These are phyloP conservation scores for Odontophorus gujanensis DNA, from an alignment of 2,113 vertebrate species.

Conservation along the genomic window DNA sequence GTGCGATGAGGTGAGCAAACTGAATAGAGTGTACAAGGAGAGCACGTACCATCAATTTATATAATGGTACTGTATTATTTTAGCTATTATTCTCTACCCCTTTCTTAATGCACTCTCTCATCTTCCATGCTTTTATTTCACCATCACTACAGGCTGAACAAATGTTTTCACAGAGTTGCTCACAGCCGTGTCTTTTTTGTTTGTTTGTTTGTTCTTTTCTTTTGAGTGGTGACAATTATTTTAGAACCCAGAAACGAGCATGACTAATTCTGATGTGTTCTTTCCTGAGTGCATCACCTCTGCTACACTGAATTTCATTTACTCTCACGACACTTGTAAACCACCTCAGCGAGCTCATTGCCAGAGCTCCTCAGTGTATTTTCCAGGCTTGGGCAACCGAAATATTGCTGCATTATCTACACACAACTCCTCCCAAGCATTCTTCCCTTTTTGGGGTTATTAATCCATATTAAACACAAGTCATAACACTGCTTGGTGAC, in stretches of 20 bases:
- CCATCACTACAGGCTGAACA: conserved; percentile 49
- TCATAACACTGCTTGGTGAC: conserved; percentile 44
- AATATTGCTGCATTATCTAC: conserved; percentile 22
- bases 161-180: conserved; percentile 50
- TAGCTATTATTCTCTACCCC: conserved; percentile 66
- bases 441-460: conserved; percentile 35
- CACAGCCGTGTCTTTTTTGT: background rate
- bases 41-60: conserved; percentile 67
- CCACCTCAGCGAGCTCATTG: conserved; percentile 7
- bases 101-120: conserved; percentile 71
- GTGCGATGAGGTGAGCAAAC: conserved; percentile 44
- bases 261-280: conserved; percentile 63
- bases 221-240: conserved; percentile 58
- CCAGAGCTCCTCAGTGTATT: conserved; percentile 3
- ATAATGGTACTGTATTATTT: conserved; percentile 68
- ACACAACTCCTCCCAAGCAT: conserved; percentile 31
- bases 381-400: conserved; percentile 25
- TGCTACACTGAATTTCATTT: conserved; percentile 54
- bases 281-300: conserved; percentile 59
- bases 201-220: background rate
- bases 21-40: conserved; percentile 57
- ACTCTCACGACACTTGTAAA: conserved; percentile 36
- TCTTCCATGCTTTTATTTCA: conserved; percentile 71
- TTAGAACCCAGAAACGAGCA: conserved; percentile 56
- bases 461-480: conserved; percentile 63